phyloP scores from a whole-genome alignment of 1,140 invertebrate genomes.

The Brachionus sp. region DNA sequence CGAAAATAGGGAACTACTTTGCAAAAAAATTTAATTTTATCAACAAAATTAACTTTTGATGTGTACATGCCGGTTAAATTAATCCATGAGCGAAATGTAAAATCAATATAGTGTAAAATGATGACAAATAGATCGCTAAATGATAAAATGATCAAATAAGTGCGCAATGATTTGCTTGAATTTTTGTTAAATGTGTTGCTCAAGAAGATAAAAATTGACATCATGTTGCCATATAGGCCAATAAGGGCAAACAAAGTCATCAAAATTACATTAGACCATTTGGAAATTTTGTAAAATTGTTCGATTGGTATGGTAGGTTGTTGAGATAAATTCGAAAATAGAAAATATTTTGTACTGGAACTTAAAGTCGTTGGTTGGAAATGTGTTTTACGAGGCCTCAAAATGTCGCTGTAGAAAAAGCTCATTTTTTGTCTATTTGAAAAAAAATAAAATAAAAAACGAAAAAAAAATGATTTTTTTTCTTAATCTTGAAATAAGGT shows the following conservation, averaged over 20 bases:
- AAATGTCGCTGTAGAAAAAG: neutral
- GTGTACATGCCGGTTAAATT: neutral
- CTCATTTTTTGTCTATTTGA: neutral
- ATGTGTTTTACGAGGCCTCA: neutral
- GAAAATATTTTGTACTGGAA: neutral
- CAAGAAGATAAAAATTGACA: conserved; percentile 13
- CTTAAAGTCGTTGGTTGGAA: neutral
- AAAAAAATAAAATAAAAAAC: neutral
- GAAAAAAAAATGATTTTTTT: neutral
- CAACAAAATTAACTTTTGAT: conserved; percentile 26
- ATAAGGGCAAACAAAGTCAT: neutral
- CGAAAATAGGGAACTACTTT: neutral
- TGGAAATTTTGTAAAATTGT: neutral
- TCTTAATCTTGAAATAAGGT: neutral
- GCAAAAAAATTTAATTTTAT: conserved; percentile 19
- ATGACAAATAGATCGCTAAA: conserved; percentile 16
- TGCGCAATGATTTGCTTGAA: conserved; percentile 7
- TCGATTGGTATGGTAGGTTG: neutral
- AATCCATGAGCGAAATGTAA: conserved; percentile 24
- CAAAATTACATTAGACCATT: conserved; percentile 19
- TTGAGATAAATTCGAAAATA: neutral
- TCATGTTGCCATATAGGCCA: neutral
- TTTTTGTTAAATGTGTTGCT: conserved; percentile 5
- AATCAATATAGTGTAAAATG: conserved; percentile 4
- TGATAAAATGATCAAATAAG: neutral